A percentile compares a stretch with the other conserved stretches of the same genome.
Evolutionary conservation across 2,113 vertebrate genomes (phyloP).

Genomic region (Oreochromis tanganicae): DNA sequence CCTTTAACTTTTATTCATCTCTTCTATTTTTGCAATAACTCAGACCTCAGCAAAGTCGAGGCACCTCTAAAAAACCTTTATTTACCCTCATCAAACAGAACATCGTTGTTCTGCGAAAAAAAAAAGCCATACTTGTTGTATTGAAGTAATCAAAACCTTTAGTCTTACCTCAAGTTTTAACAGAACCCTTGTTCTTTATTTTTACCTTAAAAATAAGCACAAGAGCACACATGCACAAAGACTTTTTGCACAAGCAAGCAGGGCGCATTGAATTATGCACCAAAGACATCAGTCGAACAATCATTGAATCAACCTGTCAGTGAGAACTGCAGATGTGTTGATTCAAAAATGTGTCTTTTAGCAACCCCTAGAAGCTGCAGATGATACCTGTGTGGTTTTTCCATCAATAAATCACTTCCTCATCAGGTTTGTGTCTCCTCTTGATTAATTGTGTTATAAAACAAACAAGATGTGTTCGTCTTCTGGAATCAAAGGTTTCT

Average conservation of each 20-base stretch:
- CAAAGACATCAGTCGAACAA: neutral
- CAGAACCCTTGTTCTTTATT: neutral
- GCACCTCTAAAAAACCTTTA: neutral
- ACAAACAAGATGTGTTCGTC: neutral
- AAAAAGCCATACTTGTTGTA: neutral
- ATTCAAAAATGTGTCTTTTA: neutral
- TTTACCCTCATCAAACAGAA: neutral
- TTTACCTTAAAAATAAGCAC: neutral
- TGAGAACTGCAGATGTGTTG: neutral
- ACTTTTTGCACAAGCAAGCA: neutral
- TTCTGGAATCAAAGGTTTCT: neutral
- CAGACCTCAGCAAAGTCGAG: neutral
- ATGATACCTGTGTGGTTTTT: neutral
- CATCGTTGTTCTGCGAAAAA: neutral
- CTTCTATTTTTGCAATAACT: neutral
- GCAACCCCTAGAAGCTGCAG: neutral
- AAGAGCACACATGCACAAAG: neutral
- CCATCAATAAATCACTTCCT: conserved; percentile 14
- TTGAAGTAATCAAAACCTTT: neutral
- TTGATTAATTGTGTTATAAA: neutral
- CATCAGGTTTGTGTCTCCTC: neutral
- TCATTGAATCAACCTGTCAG: neutral
- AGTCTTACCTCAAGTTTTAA: neutral
- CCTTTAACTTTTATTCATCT: neutral
- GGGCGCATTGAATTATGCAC: neutral